Evolutionary conservation across 1,140 invertebrate species (phyloP).

Genomic region (Neodiprion pinetum): DNA sequence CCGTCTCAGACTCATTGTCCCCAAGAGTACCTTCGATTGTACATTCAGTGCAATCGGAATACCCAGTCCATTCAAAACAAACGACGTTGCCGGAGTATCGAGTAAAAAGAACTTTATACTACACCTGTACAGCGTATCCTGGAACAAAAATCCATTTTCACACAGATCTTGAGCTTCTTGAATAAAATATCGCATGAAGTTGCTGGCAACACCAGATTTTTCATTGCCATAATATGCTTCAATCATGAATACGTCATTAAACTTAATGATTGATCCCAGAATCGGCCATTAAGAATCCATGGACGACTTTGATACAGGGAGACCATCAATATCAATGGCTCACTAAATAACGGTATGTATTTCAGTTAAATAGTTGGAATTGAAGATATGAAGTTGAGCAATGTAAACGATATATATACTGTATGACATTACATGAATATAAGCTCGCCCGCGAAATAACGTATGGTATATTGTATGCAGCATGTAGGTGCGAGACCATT

Average conservation of each 20-base stretch:
- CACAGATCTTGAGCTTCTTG: slow-evolving; percentile 30
- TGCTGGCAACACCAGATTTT: slow-evolving; percentile 30
- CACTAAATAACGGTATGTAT: slow-evolving; percentile 16
- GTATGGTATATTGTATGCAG: too few relatives aligned
- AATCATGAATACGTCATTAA: slow-evolving; percentile 30
- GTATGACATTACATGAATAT: too few relatives aligned
- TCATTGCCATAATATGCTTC: background rate
- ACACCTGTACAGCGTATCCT: slow-evolving; percentile 24
- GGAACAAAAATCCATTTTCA: slow-evolving; percentile 21
- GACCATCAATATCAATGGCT: slow-evolving; percentile 32
- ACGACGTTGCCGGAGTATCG: slow-evolving; percentile 36
- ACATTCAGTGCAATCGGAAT: slow-evolving; percentile 30
- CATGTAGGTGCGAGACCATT: too few relatives aligned
- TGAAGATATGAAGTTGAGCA: too few relatives aligned
- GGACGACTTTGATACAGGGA: slow-evolving; percentile 28
- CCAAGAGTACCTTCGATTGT: background rate
- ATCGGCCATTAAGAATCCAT: slow-evolving; percentile 37
- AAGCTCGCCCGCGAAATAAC: too few relatives aligned
- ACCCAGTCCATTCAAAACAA: slow-evolving; percentile 32
- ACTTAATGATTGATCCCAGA: slow-evolving; percentile 28
- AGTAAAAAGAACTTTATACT: slow-evolving; percentile 30
- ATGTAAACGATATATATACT: too few relatives aligned
- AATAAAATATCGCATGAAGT: slow-evolving; percentile 31
- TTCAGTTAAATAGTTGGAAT: background rate
- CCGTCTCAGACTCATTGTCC: too few relatives aligned